These are phyloP conservation scores for Ooceraea biroi DNA, from an alignment of 1,140 invertebrate genomes.

Conservation along the genomic window DNA sequence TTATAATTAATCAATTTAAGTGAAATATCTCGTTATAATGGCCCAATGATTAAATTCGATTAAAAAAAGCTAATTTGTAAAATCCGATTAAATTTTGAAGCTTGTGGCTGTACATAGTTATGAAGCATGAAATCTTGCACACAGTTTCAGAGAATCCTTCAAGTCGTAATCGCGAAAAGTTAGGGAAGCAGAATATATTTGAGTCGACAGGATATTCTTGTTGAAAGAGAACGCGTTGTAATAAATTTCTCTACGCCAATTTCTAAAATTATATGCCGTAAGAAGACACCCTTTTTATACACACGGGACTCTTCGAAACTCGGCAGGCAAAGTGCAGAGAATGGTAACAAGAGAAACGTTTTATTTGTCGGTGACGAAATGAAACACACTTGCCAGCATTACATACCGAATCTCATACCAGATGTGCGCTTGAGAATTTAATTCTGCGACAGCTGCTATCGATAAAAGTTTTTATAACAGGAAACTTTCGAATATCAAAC, in stretches of 20 bases:
- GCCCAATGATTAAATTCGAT: neutral
- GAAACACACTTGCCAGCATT: slow-evolving; percentile 20
- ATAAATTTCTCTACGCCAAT: neutral
- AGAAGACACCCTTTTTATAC: neutral
- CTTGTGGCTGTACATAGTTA: slow-evolving; percentile 1
- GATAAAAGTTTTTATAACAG: neutral
- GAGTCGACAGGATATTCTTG: neutral
- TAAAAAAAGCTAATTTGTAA: neutral
- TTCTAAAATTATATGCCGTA: neutral
- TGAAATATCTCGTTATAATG: neutral
- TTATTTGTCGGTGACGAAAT: slow-evolving; percentile 26
- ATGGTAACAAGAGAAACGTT: slow-evolving; percentile 8
- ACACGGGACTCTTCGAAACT: slow-evolving; percentile 1
- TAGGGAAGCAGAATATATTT: neutral
- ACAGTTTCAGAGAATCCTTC: neutral
- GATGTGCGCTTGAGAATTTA: slow-evolving; percentile 44
- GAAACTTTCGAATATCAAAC: neutral
- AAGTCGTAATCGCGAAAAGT: neutral
- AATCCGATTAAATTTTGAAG: neutral
- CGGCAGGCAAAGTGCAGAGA: slow-evolving; percentile 14
- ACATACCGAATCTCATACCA: slow-evolving; percentile 34
- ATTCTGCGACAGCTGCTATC: neutral
- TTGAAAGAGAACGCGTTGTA: neutral
- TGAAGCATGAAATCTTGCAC: neutral
- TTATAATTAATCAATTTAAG: neutral